Base-by-base conservation (phyloP, 2,797 vertebrate species). In the Mus minutoides region DNA sequence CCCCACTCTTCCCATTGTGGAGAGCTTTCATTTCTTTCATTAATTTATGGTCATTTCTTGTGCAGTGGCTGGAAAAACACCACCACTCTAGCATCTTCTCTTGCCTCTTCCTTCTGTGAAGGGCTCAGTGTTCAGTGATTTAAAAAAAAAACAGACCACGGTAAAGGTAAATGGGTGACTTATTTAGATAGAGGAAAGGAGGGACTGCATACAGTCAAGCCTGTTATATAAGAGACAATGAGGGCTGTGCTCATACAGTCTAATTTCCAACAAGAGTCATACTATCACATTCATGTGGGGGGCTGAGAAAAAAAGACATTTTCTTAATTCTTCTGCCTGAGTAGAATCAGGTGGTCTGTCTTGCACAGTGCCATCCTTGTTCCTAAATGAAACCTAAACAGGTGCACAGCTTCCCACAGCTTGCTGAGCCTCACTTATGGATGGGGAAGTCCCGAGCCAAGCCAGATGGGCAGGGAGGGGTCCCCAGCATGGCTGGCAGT, bases 281-380 rank as follows among this genome's bases (percentile, higher is more conserved):
- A 69, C 80, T 94, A 85, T 91, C 60, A 91, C 76, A 82, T 69
- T 94, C 75, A 91, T 31, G 16, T 64, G 40, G 26, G 77, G 73
- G n/a, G 19, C 60, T 88, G 46, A 69, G 88, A 58, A 92, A 58
- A 92, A 88, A 58, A 21, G 62, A 13, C 43, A 69, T 89, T 93
- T 78, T 43, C 77, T 85, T 91, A 56, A 89, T 94, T 95, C n/a
- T 95, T 96, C 83, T 46, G 71, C 92, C 49, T 88, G 84, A 91
- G 89, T 92, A 76, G 43, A 52, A 85, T 95, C 86, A 94, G 71
- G 88, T 97, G 83, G 83, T 58, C 29, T 40, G 82, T 67, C 34
- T 40, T 26, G 52, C n/a, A 91, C 84, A 97, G 76, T 88, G 13
- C 85, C 67, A 46, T 77, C 92, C 85, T 91, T 96, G 82, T 96